These are phyloP conservation scores for Pteruthius melanotis DNA, from an alignment of 2,113 vertebrate genomes.

Conservation along the genomic window DNA sequence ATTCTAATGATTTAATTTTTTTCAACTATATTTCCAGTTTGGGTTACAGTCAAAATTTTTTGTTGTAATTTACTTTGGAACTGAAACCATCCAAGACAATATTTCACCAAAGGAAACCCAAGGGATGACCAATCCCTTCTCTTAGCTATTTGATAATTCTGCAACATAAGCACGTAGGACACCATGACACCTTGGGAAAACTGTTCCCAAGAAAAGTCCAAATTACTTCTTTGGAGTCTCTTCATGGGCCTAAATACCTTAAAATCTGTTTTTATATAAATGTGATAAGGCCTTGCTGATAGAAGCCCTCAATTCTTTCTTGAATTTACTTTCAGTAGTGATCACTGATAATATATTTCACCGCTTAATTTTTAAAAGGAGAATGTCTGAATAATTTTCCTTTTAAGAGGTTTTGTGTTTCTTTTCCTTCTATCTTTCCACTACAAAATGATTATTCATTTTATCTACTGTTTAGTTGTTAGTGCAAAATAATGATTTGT, in stretches of 20 bases:
- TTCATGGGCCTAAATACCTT: background rate
- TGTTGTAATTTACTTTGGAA: background rate
- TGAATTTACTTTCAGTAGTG: background rate
- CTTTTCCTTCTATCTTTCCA: background rate
- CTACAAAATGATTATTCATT: background rate
- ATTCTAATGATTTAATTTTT: background rate
- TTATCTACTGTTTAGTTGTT: background rate
- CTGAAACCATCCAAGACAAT: background rate
- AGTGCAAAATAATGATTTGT: background rate
- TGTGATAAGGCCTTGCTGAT: accelerated
- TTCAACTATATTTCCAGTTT: background rate
- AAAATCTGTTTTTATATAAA: background rate
- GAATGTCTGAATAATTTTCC: background rate
- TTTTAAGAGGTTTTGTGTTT: background rate
- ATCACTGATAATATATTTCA: background rate
- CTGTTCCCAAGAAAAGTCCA: background rate
- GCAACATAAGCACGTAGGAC: accelerated
- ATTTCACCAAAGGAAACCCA: background rate
- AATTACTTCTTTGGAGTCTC: background rate
- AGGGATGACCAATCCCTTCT: background rate
- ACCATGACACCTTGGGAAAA: background rate
- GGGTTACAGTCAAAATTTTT: accelerated
- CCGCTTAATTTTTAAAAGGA: background rate
- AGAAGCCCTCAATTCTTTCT: background rate
- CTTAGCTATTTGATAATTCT: background rate